Base-by-base conservation (phyloP, 2,797 vertebrate species). In the Siniperca undulata region DNA sequence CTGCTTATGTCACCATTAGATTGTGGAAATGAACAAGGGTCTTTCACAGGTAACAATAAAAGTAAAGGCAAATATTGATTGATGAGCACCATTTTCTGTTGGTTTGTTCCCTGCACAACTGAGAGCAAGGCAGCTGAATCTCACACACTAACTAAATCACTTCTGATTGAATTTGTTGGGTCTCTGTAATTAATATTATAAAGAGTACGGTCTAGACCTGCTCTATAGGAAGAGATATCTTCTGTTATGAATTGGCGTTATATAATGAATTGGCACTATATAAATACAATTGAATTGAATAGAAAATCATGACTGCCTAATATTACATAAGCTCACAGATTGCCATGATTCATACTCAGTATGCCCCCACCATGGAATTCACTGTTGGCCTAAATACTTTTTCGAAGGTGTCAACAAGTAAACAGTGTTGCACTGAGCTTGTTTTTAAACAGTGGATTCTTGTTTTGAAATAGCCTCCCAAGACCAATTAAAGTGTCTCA, bases 401-500 rank as follows among this genome's bases (percentile, higher is more conserved):
- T 82, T 76, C 7, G 0, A 81, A 92, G 74, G 87, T 91, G 81
- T 85, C 77, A 89, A 90, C 61, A 83, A 76, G 66, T 84, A 82
- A 91, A 89, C 79, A 61, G 66, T 76, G 70, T 85, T 34, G 1
- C 56, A 19, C 69, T 30, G 40, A 64, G 82, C 77, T 82, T 87
- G 71, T 90, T 89, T 91, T 84, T 64, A 67, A 89, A 82, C 77
- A 74, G 40, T 66, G 42, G 44, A 85, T 79, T 70, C 24, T 85
- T 85, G 64, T 84, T 85, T 80, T 60, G 58, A 80, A 88, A 80
- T 27, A 74, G 67, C 79, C 82, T 88, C 91, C 52, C 5, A 81
- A 81, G 82, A 86, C 87, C 91, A 93, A 88, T 93, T 86, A 86
- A 74, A 85, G 56, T 59, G 68, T 83, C 58, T 89, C 65, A 64